A percentile compares a stretch with the other conserved stretches of the same genome.
These are phyloP conservation scores for Myoxocephalus aenaeus DNA, from an alignment of 2,797 vertebrate genomes.

Conservation along the genomic window DNA sequence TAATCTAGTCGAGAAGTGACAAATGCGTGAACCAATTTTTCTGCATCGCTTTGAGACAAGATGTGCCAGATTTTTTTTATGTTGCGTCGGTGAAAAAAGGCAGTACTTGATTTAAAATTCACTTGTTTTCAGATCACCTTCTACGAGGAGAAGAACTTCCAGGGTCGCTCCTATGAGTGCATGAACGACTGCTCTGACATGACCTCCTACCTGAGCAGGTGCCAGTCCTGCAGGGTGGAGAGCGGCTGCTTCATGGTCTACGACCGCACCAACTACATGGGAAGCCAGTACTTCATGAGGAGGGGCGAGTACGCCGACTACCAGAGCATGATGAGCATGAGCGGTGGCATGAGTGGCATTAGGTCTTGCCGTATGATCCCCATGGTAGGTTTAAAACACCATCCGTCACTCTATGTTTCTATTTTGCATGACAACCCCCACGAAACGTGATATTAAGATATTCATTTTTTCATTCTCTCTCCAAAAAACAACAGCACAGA, in stretches of 20 bases:
- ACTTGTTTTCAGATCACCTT: slow-evolving; percentile 73
- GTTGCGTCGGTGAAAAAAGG: too few species aligned
- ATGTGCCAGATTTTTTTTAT: too few species aligned
- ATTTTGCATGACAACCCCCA: too few species aligned
- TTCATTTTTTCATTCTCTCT: too few species aligned
- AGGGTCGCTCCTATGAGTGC: slow-evolving; percentile 78
- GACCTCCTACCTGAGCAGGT: slow-evolving; percentile 67
- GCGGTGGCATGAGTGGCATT: slow-evolving; percentile 61
- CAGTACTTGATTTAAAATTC: too few species aligned
- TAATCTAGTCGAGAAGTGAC: too few species aligned
- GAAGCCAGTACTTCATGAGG: slow-evolving; percentile 70
- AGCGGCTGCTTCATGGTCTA: slow-evolving; percentile 78
- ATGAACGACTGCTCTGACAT: slow-evolving; percentile 79
- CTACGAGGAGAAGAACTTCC: slow-evolving; percentile 78
- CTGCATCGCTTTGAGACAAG: too few species aligned
- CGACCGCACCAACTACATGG: slow-evolving; percentile 75
- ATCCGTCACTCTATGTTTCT: too few species aligned
- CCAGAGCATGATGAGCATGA: slow-evolving; percentile 73
- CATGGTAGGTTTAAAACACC: slow-evolving; percentile 50
- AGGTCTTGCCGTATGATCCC: slow-evolving; percentile 71
- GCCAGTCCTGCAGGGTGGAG: slow-evolving; percentile 76
- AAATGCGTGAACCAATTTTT: too few species aligned
- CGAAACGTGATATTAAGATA: too few species aligned
- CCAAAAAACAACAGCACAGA: slow-evolving; percentile 52
- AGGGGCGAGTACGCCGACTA: slow-evolving; percentile 75